Conservation (phyloP, 2,113 vertebrate genomes). For the Myiopsitta monachus region DNA sequence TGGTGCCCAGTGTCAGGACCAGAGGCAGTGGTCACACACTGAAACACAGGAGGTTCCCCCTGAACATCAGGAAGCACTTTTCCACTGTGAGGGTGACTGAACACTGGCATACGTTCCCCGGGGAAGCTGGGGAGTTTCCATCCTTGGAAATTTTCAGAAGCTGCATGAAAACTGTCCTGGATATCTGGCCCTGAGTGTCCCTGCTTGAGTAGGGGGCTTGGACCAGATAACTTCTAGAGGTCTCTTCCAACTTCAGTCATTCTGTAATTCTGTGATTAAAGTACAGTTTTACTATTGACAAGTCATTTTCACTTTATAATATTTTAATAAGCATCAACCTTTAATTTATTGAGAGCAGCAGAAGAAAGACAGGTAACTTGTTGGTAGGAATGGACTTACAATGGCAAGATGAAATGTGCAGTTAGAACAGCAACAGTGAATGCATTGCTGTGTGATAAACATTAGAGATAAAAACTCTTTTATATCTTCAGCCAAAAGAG, state of each 20-base stretch:
- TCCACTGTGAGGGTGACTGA: neutral
- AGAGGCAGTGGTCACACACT: neutral
- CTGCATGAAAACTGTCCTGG: neutral
- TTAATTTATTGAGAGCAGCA: neutral
- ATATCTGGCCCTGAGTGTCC: neutral
- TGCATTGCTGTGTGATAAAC: fast-evolving
- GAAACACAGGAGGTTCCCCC: neutral
- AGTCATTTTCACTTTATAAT: neutral
- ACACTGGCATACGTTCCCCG: neutral
- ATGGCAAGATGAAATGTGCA: neutral
- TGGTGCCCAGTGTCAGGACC: neutral
- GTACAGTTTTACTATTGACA: neutral
- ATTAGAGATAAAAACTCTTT: neutral
- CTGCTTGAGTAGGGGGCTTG: neutral
- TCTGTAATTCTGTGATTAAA: neutral
- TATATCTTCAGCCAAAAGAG: neutral
- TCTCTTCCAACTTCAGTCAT: neutral
- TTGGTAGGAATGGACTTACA: neutral
- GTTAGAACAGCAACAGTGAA: neutral
- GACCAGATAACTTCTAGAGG: neutral
- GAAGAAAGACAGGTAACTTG: neutral
- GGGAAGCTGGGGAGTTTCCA: neutral
- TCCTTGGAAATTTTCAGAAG: neutral
- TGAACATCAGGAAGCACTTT: neutral
- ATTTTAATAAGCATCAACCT: neutral